Conservation (phyloP, 1,140 invertebrate species). For the Babylonia areolata region DNA sequence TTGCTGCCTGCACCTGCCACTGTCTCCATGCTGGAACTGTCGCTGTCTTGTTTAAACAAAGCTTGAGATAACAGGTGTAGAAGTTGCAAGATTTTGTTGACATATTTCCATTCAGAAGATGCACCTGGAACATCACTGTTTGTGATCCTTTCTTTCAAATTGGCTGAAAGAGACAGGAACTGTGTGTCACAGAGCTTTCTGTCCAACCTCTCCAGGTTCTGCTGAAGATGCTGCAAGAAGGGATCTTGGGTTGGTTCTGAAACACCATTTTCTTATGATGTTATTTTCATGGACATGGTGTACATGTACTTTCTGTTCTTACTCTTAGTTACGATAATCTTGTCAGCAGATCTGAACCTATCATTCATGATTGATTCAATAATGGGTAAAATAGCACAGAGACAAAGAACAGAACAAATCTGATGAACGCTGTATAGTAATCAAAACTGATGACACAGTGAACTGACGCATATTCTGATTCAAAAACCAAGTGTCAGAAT, state of each 20-base stretch:
- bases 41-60: background rate
- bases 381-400: too few relatives aligned
- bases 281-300: too few relatives aligned
- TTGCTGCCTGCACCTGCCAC: background rate
- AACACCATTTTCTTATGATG: too few relatives aligned
- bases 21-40: background rate
- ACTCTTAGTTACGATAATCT: too few relatives aligned
- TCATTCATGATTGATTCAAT: too few relatives aligned
- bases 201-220: background rate
- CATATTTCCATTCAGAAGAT: conserved; percentile 18
- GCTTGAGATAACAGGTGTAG: background rate
- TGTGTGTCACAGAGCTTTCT: background rate
- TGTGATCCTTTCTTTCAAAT: background rate
- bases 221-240: conserved; percentile 9
- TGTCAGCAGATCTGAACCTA: too few relatives aligned
- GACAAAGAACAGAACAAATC: too few relatives aligned
- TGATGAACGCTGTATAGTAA: too few relatives aligned
- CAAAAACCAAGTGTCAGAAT: too few relatives aligned
- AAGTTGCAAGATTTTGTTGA: background rate
- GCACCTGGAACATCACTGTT: background rate
- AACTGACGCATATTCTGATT: too few relatives aligned
- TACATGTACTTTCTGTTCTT: too few relatives aligned
- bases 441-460: too few relatives aligned
- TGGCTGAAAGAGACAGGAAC: background rate
- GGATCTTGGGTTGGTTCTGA: background rate